Percentiles rank a stretch among this genome's conserved stretches.
phyloP scores from a whole-genome alignment of 2,888 invertebrate genomes.

The Lutraria lutraria region DNA sequence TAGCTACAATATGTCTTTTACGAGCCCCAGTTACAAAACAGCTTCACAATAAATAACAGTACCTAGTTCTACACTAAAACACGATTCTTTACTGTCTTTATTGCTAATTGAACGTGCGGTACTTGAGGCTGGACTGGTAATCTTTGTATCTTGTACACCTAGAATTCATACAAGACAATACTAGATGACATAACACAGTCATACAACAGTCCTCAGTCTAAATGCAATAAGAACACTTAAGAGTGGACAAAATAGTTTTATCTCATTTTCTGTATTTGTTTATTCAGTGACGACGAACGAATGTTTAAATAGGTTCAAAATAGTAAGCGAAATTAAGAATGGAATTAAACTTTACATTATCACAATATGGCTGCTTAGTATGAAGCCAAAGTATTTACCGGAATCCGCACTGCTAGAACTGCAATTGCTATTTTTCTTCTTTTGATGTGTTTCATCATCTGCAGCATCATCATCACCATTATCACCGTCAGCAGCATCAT shows the following conservation, averaged over 20 bases:
- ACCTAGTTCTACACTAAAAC: conserved; percentile 61
- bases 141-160: conserved; percentile 71
- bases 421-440: conserved; percentile 55
- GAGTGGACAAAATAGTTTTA: too few relatives aligned
- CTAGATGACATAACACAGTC: too few relatives aligned
- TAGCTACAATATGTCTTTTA: too few relatives aligned
- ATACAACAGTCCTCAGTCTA: too few relatives aligned
- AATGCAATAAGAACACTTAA: too few relatives aligned
- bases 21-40: too few relatives aligned
- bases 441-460: conserved; percentile 12
- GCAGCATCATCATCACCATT: background rate
- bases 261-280: too few relatives aligned
- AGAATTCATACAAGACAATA: conserved; percentile 8
- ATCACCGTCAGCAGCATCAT: background rate
- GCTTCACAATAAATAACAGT: background rate
- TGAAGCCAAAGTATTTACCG: conserved; percentile 26
- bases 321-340: too few relatives aligned
- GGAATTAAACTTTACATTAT: too few relatives aligned
- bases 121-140: conserved; percentile 60
- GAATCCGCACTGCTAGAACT: conserved; percentile 58
- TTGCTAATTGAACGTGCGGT: conserved; percentile 61
- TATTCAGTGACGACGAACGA: too few relatives aligned
- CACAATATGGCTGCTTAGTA: too few relatives aligned
- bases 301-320: too few relatives aligned
- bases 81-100: conserved; percentile 71